Evolutionary conservation across 2,797 vertebrate genomes (phyloP).

Genomic region (Acestrorhynchus altus): DNA sequence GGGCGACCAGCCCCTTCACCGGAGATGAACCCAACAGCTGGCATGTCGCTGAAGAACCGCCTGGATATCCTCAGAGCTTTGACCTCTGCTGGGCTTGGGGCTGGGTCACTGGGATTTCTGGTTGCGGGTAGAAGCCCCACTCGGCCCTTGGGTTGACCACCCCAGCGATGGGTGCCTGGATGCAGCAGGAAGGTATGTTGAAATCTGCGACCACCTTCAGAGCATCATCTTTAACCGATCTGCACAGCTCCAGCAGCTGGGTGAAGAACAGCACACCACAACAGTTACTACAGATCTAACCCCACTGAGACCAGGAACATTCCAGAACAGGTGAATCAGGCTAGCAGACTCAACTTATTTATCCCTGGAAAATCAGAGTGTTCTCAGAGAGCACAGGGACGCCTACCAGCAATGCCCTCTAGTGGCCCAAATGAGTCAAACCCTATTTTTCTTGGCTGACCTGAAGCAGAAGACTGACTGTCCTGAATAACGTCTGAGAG

Average conservation of each 20-base stretch:
- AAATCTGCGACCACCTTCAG: constrained; percentile 71
- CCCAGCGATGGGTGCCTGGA: constrained; percentile 69
- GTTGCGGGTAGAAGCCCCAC: constrained; percentile 66
- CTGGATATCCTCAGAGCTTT: constrained; percentile 59
- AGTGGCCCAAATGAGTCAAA: constrained; percentile 14
- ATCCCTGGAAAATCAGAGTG: background rate
- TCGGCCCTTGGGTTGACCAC: constrained; percentile 60
- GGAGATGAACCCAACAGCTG: background rate
- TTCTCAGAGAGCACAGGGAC: background rate
- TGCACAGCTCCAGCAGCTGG: constrained; percentile 71
- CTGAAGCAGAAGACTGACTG: constrained; percentile 41
- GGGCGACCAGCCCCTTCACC: background rate
- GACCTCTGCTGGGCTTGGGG: constrained; percentile 38
- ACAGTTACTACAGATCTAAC: background rate
- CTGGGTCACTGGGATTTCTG: constrained; percentile 21
- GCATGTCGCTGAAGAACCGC: background rate
- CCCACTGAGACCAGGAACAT: background rate
- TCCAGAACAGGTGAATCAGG: background rate
- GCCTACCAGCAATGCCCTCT: constrained; percentile 20
- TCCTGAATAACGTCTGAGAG: too few species aligned
- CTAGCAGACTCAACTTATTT: too few species aligned
- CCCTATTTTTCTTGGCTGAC: background rate
- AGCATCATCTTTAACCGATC: constrained; percentile 68
- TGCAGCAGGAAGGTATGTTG: constrained; percentile 65
- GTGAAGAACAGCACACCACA: constrained; percentile 54